Conservation (phyloP, 1,140 invertebrate species). For the Eumeta japonica region DNA sequence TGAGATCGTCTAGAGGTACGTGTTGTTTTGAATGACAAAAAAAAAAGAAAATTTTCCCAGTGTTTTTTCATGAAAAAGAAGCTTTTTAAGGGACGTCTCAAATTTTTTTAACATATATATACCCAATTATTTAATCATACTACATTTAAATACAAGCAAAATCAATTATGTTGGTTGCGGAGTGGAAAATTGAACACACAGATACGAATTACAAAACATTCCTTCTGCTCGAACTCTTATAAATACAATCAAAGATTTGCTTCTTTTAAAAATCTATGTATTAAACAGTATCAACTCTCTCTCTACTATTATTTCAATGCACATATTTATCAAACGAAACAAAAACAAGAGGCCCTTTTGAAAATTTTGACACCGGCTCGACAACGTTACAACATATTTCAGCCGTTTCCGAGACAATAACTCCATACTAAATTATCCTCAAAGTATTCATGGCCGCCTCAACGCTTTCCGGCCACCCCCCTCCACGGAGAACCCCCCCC, state of each 20-base stretch:
- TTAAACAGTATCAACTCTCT: not conserved
- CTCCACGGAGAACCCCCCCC: slow-evolving; percentile 6
- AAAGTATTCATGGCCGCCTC: slow-evolving; percentile 29
- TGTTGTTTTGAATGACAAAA: no score
- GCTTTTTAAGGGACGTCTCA: no score
- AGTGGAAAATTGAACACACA: slow-evolving; percentile 5
- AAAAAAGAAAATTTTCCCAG: no score
- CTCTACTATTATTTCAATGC: not conserved
- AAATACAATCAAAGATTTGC: not conserved
- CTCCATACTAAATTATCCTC: slow-evolving; percentile 42
- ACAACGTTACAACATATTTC: no score
- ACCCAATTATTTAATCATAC: no score
- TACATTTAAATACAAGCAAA: not conserved
- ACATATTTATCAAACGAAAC: not conserved
- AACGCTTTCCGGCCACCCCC: slow-evolving; percentile 11
- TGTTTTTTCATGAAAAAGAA: no score
- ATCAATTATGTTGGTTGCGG: not conserved
- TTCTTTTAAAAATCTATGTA: not conserved
- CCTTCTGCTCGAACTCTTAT: no score
- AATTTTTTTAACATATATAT: no score
- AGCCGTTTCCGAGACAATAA: slow-evolving; percentile 20
- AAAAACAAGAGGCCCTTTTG: not conserved
- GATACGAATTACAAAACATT: not conserved
- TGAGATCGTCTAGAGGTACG: no score
- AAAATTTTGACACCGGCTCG: no score